A percentile compares a stretch with the other conserved stretches of the same genome.
Evolutionary conservation across 2,888 invertebrate species (phyloP).

Genomic region (Ceraclea dissimilis): DNA sequence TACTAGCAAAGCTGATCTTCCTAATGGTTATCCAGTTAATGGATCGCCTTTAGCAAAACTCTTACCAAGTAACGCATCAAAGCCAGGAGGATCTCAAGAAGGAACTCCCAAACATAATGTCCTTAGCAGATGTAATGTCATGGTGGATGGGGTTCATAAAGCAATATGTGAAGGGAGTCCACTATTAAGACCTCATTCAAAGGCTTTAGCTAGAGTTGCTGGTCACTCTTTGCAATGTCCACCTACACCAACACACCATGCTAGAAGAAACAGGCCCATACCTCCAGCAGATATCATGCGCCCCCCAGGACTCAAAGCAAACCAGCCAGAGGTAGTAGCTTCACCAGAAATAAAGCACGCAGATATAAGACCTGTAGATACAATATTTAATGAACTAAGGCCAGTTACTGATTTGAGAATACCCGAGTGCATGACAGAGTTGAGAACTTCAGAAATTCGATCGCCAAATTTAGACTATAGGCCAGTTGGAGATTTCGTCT

Average conservation of each 20-base stretch:
- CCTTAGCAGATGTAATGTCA: slow-evolving; percentile 30
- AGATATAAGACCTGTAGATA: slow-evolving; percentile 35
- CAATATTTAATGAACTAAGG: slow-evolving; percentile 29
- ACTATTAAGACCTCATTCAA: slow-evolving; percentile 52
- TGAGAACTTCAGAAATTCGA: slow-evolving; percentile 46
- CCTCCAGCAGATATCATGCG: slow-evolving; percentile 37
- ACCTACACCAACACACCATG: slow-evolving; percentile 83
- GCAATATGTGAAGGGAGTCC: slow-evolving; percentile 36
- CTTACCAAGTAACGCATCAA: slow-evolving; percentile 34
- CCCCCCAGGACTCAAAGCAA: slow-evolving; percentile 48
- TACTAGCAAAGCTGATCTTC: slow-evolving; percentile 33
- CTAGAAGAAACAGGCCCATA: slow-evolving; percentile 57
- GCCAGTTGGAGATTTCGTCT: slow-evolving; percentile 50
- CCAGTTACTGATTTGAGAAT: slow-evolving; percentile 41
- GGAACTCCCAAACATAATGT: slow-evolving; percentile 43
- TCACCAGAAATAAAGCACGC: slow-evolving; percentile 36
- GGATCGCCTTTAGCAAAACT: slow-evolving; percentile 32
- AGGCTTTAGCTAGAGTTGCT: slow-evolving; percentile 53
- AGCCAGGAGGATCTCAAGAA: slow-evolving; percentile 36
- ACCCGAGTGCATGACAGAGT: slow-evolving; percentile 44
- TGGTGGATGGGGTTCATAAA: slow-evolving; percentile 25
- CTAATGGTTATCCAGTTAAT: slow-evolving; percentile 36
- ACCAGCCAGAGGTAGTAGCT: slow-evolving; percentile 41
- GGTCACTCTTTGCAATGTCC: slow-evolving; percentile 63
- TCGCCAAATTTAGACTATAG: slow-evolving; percentile 50